Evolutionary conservation across 2,888 invertebrate genomes (phyloP).

Genomic region (Apamea sordens): DNA sequence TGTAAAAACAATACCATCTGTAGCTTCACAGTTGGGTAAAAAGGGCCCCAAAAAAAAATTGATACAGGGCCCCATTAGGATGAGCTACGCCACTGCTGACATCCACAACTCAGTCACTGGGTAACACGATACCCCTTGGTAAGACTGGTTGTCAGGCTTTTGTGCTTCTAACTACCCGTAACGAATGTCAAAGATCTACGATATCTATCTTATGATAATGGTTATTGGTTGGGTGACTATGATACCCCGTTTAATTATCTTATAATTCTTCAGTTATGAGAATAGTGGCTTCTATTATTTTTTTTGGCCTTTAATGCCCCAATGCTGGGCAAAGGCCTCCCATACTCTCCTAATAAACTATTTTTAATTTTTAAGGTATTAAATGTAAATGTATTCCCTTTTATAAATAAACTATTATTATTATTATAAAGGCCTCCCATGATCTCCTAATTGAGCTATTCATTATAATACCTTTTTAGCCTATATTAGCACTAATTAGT

Average conservation of each 20-base stretch:
- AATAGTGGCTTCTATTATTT: background rate
- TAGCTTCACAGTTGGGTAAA: too few relatives aligned
- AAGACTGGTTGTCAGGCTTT: background rate
- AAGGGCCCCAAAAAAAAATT: too few relatives aligned
- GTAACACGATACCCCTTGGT: background rate
- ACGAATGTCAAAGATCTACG: background rate
- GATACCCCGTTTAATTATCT: constrained; percentile 5
- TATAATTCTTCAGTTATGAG: constrained; percentile 5
- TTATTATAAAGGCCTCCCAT: background rate
- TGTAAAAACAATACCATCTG: too few relatives aligned
- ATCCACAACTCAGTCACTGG: background rate
- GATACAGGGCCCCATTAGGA: too few relatives aligned
- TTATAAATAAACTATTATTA: too few relatives aligned
- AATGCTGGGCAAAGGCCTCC: background rate
- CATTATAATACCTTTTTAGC: background rate
- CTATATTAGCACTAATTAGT: constrained; percentile 1
- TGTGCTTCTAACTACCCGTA: background rate
- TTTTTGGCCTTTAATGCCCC: background rate
- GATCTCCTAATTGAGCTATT: constrained; percentile 14
- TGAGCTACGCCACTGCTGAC: too few relatives aligned
- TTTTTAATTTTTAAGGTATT: too few relatives aligned
- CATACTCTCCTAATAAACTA: background rate
- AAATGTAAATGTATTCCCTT: too few relatives aligned
- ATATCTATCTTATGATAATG: background rate
- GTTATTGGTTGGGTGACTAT: background rate